phyloP scores from a whole-genome alignment of 2,797 vertebrate species.

The Chrysolophus pictus region DNA sequence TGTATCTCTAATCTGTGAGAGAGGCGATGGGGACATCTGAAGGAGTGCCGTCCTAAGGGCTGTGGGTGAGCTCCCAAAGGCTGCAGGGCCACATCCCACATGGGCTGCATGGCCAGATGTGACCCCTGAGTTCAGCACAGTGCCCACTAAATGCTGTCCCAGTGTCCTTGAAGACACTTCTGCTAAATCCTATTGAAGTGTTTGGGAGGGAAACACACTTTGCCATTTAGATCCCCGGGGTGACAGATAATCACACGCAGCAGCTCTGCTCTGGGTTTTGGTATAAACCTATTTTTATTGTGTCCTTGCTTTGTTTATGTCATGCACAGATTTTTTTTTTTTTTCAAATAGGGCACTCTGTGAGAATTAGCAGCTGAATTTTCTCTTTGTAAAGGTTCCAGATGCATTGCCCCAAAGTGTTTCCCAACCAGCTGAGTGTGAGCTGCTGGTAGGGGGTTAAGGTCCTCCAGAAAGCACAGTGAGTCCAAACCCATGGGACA shows the following conservation, averaged over 20 bases:
- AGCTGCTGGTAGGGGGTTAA: rapidly evolving
- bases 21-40: no score
- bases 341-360: background rate
- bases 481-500: rapidly evolving
- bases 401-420: rapidly evolving
- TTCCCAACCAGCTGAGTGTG: background rate
- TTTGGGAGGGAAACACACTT: background rate
- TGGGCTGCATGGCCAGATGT: background rate
- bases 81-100: no score
- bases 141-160: rapidly evolving
- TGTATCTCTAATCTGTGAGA: no score
- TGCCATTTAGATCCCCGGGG: background rate
- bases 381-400: background rate
- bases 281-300: background rate
- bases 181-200: background rate
- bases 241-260: background rate
- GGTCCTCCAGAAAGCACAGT: background rate
- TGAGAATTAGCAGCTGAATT: background rate
- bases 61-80: no score
- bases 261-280: background rate
- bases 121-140: background rate
- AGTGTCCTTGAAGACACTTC: background rate
- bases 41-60: no score
- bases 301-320: background rate
- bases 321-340: background rate